phyloP scores from a whole-genome alignment of 2,797 vertebrate species.

The Natrix natrix region DNA sequence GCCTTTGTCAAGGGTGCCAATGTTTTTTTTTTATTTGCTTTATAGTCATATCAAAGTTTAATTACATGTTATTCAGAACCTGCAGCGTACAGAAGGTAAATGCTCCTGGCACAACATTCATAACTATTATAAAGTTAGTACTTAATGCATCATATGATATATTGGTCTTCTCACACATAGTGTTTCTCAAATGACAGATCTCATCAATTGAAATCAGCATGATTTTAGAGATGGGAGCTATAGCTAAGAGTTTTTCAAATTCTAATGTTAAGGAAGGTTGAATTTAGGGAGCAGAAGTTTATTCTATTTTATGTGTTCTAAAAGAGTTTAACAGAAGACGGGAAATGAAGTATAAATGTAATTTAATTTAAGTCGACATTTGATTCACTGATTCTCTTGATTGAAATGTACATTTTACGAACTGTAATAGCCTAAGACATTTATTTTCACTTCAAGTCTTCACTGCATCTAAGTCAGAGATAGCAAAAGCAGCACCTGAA shows the following conservation, averaged over 20 bases:
- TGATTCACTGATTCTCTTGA: neutral
- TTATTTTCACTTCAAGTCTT: neutral
- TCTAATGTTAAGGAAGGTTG: neutral
- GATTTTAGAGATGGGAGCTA: neutral
- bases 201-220: neutral
- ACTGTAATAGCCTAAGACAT: neutral
- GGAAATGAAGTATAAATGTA: neutral
- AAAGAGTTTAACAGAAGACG: neutral
- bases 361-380: neutral
- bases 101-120: neutral
- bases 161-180: neutral
- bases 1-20: neutral
- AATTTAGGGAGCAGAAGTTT: neutral
- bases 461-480: neutral
- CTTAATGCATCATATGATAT: neutral
- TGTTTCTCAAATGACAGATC: neutral
- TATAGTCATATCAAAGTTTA: neutral
- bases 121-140: neutral
- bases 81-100: neutral
- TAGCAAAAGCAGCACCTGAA: neutral
- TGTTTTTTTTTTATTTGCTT: neutral
- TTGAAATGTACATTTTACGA: neutral
- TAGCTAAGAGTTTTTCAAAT: neutral
- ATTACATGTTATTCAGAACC: neutral
- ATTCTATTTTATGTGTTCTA: neutral